These are phyloP conservation scores for Poeciliopsis retropinna DNA, from an alignment of 2,113 vertebrate species.

Conservation along the genomic window DNA sequence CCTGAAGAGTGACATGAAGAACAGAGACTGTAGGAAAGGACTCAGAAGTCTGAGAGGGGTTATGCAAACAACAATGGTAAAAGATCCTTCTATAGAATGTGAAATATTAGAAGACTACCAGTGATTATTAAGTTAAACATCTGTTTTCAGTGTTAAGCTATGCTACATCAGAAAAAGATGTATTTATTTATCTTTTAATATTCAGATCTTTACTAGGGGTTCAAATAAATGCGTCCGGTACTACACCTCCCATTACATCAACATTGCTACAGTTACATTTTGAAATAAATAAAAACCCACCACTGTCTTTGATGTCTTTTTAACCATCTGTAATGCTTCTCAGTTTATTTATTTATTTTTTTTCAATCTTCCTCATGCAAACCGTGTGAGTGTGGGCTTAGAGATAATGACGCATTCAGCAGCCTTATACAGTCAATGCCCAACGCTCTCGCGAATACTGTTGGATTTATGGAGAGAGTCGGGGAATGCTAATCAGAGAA, in stretches of 20 bases:
- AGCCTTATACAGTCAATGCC: constrained; percentile 69
- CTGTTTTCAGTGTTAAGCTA: too few species aligned
- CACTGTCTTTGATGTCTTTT: constrained; percentile 3
- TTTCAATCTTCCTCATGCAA: constrained; percentile 4
- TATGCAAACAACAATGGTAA: too few species aligned
- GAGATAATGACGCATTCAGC: constrained; percentile 63
- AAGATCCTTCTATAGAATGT: too few species aligned
- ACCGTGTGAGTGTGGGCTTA: constrained; percentile 35
- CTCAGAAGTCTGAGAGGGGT: too few species aligned
- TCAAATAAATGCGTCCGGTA: not conserved
- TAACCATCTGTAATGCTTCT: constrained; percentile 22
- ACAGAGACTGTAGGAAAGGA: too few species aligned
- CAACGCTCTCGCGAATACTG: constrained; percentile 56
- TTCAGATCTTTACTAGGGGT: not conserved
- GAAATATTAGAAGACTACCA: too few species aligned
- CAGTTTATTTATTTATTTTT: not conserved
- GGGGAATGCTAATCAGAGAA: constrained; percentile 64
- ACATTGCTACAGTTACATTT: not conserved
- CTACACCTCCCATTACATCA: not conserved
- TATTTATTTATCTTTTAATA: too few species aligned
- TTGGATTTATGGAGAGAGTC: constrained; percentile 58
- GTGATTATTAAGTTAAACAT: too few species aligned
- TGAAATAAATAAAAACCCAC: not conserved
- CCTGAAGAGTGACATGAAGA: too few species aligned
- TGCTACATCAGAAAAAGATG: too few species aligned